phyloP scores from a whole-genome alignment of 2,113 vertebrate genomes.

The Rhabdomys dilectus region DNA sequence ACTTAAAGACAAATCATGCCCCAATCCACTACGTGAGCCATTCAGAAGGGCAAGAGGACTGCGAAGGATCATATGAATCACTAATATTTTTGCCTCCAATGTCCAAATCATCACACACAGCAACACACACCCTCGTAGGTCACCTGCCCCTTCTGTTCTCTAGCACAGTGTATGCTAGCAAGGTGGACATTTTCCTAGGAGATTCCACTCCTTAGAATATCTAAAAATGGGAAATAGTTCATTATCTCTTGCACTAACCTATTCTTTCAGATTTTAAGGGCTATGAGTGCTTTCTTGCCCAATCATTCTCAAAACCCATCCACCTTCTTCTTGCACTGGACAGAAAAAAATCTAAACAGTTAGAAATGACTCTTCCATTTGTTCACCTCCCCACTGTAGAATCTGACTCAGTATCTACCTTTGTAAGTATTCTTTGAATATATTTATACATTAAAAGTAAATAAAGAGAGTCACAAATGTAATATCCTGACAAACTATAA shows the following conservation, averaged over 20 bases:
- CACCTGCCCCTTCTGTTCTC: neutral
- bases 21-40: neutral
- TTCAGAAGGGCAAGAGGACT: neutral
- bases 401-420: neutral
- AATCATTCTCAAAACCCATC: neutral
- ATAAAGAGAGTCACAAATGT: neutral
- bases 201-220: neutral
- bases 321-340: neutral
- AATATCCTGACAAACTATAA: neutral
- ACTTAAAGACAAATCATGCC: neutral
- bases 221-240: neutral
- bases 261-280: neutral
- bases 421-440: neutral
- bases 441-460: conserved; percentile 24
- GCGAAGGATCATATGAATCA: neutral
- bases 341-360: conserved; percentile 23
- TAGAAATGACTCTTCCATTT: neutral
- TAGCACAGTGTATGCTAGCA: neutral
- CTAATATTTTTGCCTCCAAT: rapidly evolving
- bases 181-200: neutral
- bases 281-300: neutral
- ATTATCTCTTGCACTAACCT: neutral
- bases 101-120: neutral
- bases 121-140: neutral
- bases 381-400: neutral